Evolutionary conservation across 2,888 invertebrate species (phyloP).

Genomic region (Pristionchus entomophagus): DNA sequence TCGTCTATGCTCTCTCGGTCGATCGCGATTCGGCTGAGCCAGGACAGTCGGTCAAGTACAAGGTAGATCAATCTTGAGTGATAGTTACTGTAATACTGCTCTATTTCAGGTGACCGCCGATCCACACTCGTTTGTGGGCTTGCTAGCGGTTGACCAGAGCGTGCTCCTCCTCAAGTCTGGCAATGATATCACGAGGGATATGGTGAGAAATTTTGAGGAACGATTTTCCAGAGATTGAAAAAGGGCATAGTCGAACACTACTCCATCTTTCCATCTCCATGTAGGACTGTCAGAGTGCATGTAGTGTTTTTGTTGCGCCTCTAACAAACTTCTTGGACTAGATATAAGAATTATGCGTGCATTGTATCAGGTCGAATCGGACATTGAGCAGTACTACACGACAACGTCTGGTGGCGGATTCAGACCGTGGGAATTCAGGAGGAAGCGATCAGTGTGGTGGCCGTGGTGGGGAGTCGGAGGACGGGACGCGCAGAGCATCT

Average conservation of each 20-base stretch:
- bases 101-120: slow-evolving; percentile 85
- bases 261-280: no score
- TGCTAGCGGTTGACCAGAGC: slow-evolving; percentile 91
- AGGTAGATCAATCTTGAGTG: slow-evolving; percentile 1
- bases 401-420: slow-evolving; percentile 50
- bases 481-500: slow-evolving; percentile 77
- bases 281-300: no score
- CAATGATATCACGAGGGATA: slow-evolving; percentile 82
- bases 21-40: slow-evolving; percentile 69
- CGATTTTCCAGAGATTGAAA: no score
- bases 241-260: no score
- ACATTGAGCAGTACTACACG: slow-evolving; percentile 73
- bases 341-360: no score
- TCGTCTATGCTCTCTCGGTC: no score
- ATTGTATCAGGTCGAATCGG: slow-evolving; percentile 70
- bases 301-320: no score
- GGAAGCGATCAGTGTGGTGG: no score
- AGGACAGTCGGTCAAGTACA: slow-evolving; percentile 65
- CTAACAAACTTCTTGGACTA: no score
- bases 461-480: slow-evolving; percentile 77
- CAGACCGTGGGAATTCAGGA: no score
- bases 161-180: slow-evolving; percentile 85
- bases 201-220: no score
- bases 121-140: slow-evolving; percentile 88
- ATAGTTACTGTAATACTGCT: neutral